Evolutionary conservation across 1,140 invertebrate genomes (phyloP), one percentile per base, ranked within the genome.

Genomic region (Frieseomelitta varia): DNA sequence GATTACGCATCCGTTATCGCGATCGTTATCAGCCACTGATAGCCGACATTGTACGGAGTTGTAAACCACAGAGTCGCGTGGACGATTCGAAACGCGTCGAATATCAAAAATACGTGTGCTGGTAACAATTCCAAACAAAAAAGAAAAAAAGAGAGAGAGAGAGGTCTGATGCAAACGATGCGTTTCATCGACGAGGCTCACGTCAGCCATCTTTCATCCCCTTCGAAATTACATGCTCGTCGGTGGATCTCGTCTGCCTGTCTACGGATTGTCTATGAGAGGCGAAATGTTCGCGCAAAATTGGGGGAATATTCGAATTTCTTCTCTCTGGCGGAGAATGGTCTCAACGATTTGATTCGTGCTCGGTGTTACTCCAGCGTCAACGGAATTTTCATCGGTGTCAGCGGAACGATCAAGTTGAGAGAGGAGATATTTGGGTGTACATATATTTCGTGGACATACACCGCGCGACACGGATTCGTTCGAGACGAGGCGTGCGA

Each of bases 1-100:
- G 68, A 80, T 80, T 72, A 80, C 53, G 67, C 24, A 63, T 73
- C 17, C 21, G 34, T 81, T 81, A 81, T 81, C 79, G 34, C 11
- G 6, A 12, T 1, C 24, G 17, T 47, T 58, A 71, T 47, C 55
- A 21, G 30, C 34, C 39, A 11, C 4, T 1, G 47, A 55, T 75
- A 75, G 27, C 19, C 79, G 27, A 39, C 21, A 12, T 11, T 6
- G 17, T 10, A 47, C 30, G 19, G 12, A 17, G 8, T 27, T n/a
- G 51, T 15, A 24, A n/a, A 34, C 24, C 24, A 14, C 39, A 30
- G 3, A 76, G 24, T 27, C 56, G 34, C 21, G 34, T 39, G 56
- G 27, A 76, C 39, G 8, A 76, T 2, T 63, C 56, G 56, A 76
- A n/a, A n/a, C 10, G 27, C 17, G 68, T 69, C 39, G 4, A 47